Conservation (phyloP, 2,797 vertebrate genomes). For the Choloepus didactylus region DNA sequence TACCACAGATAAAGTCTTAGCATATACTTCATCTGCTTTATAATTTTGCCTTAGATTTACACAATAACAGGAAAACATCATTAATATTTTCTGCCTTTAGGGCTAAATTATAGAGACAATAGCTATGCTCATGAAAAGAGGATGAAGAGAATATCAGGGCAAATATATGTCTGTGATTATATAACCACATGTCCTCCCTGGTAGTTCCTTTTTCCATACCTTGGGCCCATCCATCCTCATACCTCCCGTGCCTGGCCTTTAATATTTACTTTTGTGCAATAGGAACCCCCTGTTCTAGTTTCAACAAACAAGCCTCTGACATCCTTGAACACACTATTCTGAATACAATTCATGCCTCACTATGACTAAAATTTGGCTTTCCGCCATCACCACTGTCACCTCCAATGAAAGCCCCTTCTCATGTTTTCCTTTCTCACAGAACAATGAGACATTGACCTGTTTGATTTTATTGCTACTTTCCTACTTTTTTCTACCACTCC, state of each 20-base stretch:
- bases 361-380: background rate
- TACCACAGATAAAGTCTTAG: background rate
- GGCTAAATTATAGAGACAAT: constrained; percentile 20
- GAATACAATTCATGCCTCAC: background rate
- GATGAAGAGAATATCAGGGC: background rate
- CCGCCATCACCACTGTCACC: background rate
- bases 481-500: background rate
- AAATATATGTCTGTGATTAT: background rate
- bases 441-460: background rate
- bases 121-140: background rate
- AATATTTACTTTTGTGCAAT: background rate
- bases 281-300: background rate
- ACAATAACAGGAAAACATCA: background rate
- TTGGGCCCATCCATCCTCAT: background rate
- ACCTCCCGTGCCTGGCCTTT: background rate
- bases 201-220: background rate
- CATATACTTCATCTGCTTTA: background rate
- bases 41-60: background rate
- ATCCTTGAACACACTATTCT: background rate
- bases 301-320: background rate
- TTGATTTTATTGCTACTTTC: background rate
- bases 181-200: background rate
- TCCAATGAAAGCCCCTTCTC: background rate
- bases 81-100: constrained; percentile 44
- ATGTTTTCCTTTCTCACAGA: background rate